These are phyloP conservation scores for Stigmatopora argus DNA, from an alignment of 2,113 vertebrate species.

Conservation along the genomic window DNA sequence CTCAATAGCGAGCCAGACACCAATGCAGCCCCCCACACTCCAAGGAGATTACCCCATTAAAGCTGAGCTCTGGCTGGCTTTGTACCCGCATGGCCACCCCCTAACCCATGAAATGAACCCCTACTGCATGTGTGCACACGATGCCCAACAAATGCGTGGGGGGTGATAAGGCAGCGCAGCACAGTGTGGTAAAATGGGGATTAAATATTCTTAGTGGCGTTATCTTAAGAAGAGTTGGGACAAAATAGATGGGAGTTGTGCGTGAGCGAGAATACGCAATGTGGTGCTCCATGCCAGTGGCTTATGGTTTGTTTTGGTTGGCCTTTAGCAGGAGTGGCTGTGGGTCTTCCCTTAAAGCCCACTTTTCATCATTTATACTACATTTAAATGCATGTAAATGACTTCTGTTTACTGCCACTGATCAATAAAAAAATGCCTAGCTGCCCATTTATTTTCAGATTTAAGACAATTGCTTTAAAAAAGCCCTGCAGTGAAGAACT, in stretches of 20 bases:
- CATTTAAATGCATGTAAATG: neutral
- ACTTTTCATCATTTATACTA: neutral
- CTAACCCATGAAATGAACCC: neutral
- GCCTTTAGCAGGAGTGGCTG: slow-evolving; percentile 31
- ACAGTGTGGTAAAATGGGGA: slow-evolving; percentile 44
- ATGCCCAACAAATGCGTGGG: slow-evolving; percentile 24
- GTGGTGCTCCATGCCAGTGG: slow-evolving; percentile 44
- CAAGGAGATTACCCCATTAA: slow-evolving; percentile 40
- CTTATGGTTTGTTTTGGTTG: slow-evolving; percentile 70
- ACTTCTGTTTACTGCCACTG: neutral
- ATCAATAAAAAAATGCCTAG: neutral
- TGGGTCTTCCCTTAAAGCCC: slow-evolving; percentile 38
- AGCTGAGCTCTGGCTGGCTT: slow-evolving; percentile 37
- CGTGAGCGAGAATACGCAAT: slow-evolving; percentile 6
- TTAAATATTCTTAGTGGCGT: slow-evolving; percentile 65
- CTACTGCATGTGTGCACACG: slow-evolving; percentile 2
- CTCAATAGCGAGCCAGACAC: slow-evolving; percentile 2
- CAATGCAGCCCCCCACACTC: slow-evolving; percentile 20
- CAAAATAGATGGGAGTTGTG: slow-evolving; percentile 39
- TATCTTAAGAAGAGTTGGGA: slow-evolving; percentile 64
- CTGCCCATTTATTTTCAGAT: neutral
- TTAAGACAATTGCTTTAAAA: neutral
- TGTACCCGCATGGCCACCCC: slow-evolving; percentile 12
- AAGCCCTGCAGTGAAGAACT: too few relatives aligned
- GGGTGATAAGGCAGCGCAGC: slow-evolving; percentile 27